These are phyloP conservation scores for Eidolon dupreanum DNA, from an alignment of 2,797 vertebrate genomes.

Conservation along the genomic window DNA sequence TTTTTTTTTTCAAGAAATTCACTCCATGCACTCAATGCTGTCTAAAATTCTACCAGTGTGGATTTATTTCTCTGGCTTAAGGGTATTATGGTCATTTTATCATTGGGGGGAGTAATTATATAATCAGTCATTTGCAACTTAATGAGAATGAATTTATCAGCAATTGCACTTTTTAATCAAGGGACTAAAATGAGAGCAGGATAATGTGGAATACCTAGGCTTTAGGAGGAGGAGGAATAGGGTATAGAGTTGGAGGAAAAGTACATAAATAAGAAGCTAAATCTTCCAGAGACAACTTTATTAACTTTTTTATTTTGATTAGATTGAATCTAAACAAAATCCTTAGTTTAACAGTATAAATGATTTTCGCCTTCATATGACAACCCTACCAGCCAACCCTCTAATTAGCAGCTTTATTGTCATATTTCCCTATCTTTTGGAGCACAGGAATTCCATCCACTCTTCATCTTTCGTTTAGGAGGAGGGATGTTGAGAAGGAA, in stretches of 20 bases:
- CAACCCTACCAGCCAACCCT: not conserved
- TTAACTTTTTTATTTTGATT: not conserved
- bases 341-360: not conserved
- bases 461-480: constrained; percentile 1
- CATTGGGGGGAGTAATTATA: not conserved
- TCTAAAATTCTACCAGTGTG: constrained; percentile 15
- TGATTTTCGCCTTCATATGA: constrained; percentile 17
- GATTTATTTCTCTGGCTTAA: not conserved
- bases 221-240: not conserved
- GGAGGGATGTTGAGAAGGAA: not conserved
- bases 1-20: not conserved
- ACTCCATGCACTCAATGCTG: not conserved
- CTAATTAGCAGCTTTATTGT: not conserved
- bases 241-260: not conserved
- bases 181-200: not conserved
- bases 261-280: not conserved
- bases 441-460: not conserved
- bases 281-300: not conserved
- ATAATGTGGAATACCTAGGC: not conserved
- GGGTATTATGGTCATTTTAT: not conserved
- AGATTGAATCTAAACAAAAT: not conserved
- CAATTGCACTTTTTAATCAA: constrained; percentile 1
- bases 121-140: constrained; percentile 36
- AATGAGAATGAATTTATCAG: not conserved
- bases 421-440: not conserved